Conservation (phyloP, 2,113 vertebrate species). For the Sander lucioperca region DNA sequence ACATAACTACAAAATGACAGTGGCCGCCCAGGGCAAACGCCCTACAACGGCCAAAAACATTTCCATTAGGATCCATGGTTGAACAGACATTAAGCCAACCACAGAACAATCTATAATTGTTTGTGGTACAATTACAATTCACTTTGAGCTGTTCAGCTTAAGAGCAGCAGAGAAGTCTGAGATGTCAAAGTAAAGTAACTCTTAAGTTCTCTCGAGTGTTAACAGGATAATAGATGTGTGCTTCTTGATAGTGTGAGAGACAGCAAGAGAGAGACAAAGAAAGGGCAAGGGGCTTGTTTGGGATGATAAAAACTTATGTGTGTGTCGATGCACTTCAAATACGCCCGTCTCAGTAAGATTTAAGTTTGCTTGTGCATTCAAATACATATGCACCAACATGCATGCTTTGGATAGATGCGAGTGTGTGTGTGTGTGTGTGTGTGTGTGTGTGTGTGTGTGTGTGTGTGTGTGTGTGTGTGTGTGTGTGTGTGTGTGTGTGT, state of each 20-base stretch:
- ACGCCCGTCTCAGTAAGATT: neutral
- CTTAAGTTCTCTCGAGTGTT: neutral
- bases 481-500: constrained; percentile 22
- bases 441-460: constrained; percentile 22
- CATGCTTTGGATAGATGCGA: neutral
- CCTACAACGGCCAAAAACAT: no score
- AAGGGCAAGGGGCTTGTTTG: neutral
- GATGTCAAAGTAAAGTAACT: neutral
- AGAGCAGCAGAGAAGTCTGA: neutral
- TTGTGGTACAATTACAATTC: neutral
- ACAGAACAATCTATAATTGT: neutral
- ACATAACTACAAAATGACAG: no score
- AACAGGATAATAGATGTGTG: neutral
- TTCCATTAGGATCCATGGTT: no score
- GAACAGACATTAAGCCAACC: neutral
- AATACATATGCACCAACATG: neutral
- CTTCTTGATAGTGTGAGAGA: neutral
- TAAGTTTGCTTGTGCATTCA: neutral
- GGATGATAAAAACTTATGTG: neutral
- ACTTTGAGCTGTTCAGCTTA: neutral
- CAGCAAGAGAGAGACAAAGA: neutral
- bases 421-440: constrained; percentile 19
- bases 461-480: constrained; percentile 15
- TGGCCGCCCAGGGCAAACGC: no score
- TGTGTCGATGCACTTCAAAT: neutral